Evolutionary conservation across 2,888 invertebrate genomes (phyloP), one percentile per base, ranked within the genome.

Genomic region (Cyrtodaria siliqua): DNA sequence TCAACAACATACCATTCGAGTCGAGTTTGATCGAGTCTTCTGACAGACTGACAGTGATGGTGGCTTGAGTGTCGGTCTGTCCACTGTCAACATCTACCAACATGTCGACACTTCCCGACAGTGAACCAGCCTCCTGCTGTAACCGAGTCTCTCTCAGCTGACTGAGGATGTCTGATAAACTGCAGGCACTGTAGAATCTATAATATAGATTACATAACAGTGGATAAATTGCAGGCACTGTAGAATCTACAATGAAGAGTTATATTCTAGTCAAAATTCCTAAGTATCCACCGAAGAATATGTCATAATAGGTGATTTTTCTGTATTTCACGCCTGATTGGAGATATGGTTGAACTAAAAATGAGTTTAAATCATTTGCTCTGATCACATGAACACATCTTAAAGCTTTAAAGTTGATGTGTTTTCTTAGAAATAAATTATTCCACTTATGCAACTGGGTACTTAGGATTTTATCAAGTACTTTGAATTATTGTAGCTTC

Each of bases 131-230:
- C 24, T 71, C 82, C 33, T 53, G 64, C 24, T 67, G 66, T 33
- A 50, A 40, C 42, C 64, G 33, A 14, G 49, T 60, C 42, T 78
- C 67, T 23, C 78, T 64, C 29, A 81, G 63, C 66, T 82, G 82
- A 33, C 66, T 72, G 18, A 86, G 60, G n/a, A 84, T 83, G 14
- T 80, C 79, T 0, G 89, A 86, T 60, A 91, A 55, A 66, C 87
- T 88, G 60, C 90, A 90, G 27, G 87, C 85, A 55, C 78, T 76
- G 49, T 86, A 82, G 70, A 88, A 90, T 73, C 89, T 89, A 68
- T 9, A 44, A 44, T 44, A 20, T 12, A 38, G 8, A 38, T 38
- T 12, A 16, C 40, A 14, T 18, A 12, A 23, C 18, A 53, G n/a
- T n/a, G n/a, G n/a, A n/a, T 49, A 49, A 49, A 14, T 49, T n/a